Evolutionary conservation across 2,113 vertebrate genomes (phyloP), one percentile per base, ranked within the genome.

Genomic region (Chloebia gouldiae): DNA sequence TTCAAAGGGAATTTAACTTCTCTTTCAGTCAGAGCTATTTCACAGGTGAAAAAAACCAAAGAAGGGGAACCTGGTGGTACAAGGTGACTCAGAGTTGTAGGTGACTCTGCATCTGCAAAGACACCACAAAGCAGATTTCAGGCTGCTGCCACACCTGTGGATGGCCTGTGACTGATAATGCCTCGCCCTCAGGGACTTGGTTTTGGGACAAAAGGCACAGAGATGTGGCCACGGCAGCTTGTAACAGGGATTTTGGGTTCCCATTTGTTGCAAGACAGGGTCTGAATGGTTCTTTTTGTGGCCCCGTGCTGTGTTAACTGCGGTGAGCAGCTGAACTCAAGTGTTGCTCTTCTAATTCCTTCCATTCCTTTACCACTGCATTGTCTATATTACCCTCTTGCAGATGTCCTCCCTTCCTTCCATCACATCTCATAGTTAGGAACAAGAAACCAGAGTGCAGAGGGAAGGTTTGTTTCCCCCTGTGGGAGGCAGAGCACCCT

Each of bases 171-270:
- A 64, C 44, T 1, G 3, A 20, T 40, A 75, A 64, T 0, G 0
- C 22, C 30, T 85, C 0, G 0, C 9, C 1, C 6, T n/a, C 0
- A 5, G 35, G 8, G 4, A 0, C 39, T 27, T 20, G 65, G 35
- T 27, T 11, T 84, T 0, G 19, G 73, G 61, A 37, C 4, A 33
- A 60, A 47, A 21, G 33, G 35, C 17, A 10, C 11, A 15, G 76
- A 44, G 24, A 25, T 31, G 64, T 40, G 57, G 33, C 37, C 2
- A 3, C 0, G 0, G 19, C 63, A 77, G 66, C 37, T 82, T 37
- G n/a, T 71, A 49, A 37, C 15, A 21, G 61, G 57, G 37, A 12
- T 31, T 27, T 40, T 73, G 65, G 15, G 18, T 45, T 33, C 44
- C 20, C 5, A 7, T 75, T 93, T 79, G 33, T 53, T 68, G 22